phyloP scores from a whole-genome alignment of 2,888 invertebrate species.

The Gandaritis pyraliata region DNA sequence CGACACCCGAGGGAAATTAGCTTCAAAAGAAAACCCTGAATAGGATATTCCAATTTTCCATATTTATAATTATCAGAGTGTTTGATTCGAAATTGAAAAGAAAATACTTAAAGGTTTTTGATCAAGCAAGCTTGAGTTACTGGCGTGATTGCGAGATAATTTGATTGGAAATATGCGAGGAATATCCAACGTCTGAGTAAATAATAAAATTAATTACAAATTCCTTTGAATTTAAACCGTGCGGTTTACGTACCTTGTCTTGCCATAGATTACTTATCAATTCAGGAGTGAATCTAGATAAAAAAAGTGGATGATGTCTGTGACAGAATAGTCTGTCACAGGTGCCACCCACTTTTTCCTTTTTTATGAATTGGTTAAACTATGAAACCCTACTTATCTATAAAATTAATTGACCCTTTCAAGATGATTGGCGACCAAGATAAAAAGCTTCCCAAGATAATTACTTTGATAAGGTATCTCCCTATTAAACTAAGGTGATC shows the following conservation, averaged over 20 bases:
- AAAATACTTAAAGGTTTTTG: neutral
- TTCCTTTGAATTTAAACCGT: no score
- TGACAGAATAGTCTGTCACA: no score
- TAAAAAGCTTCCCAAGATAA: constrained; percentile 10
- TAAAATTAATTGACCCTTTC: neutral
- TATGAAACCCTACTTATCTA: no score
- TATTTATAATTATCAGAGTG: constrained; percentile 9
- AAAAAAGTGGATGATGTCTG: no score
- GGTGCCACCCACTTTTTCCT: no score
- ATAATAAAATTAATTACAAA: no score
- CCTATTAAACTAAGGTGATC: constrained; percentile 9
- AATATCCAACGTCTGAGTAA: no score
- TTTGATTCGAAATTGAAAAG: constrained; percentile 6
- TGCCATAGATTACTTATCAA: no score
- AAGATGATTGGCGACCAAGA: neutral
- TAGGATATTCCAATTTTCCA: constrained; percentile 25
- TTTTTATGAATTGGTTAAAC: no score
- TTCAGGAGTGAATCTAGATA: no score
- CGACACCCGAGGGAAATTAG: constrained; percentile 26
- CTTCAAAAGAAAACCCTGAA: constrained; percentile 23
- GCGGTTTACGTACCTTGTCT: no score
- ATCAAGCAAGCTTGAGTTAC: neutral
- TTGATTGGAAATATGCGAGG: neutral
- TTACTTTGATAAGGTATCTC: constrained; percentile 10
- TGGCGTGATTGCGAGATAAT: neutral